A percentile compares a stretch with the other conserved stretches of the same genome.
Evolutionary conservation across 2,888 invertebrate species (phyloP).

Genomic region (Agrypnus murinus): DNA sequence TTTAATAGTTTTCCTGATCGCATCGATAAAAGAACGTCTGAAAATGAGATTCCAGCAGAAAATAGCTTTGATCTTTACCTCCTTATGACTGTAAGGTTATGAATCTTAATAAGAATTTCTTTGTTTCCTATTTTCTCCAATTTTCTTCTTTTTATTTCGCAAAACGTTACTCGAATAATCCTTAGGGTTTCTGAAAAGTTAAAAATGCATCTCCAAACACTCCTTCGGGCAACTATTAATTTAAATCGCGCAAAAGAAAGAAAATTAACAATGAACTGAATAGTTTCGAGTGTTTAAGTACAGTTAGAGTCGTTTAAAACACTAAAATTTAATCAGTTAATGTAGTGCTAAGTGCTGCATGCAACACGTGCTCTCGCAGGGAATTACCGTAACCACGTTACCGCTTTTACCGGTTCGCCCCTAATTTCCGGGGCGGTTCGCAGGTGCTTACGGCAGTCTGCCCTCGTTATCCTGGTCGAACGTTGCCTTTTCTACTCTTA

Average conservation of each 20-base stretch:
- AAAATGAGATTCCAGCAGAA: conserved; percentile 27
- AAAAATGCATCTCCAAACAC: too few relatives aligned
- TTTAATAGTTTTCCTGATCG: conserved; percentile 30
- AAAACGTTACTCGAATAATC: too few relatives aligned
- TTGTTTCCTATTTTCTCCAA: neutral
- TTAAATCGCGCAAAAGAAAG: too few relatives aligned
- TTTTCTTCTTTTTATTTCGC: too few relatives aligned
- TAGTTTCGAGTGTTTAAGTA: conserved; percentile 5
- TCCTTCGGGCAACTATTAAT: too few relatives aligned
- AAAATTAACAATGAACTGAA: too few relatives aligned
- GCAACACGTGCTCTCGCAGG: conserved; percentile 60
- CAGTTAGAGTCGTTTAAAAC: conserved; percentile 13
- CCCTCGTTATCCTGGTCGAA: conserved; percentile 59
- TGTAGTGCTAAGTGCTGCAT: conserved; percentile 45
- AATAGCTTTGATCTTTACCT: conserved; percentile 2
- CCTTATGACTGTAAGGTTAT: neutral
- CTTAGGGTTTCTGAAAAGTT: too few relatives aligned
- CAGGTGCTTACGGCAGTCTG: conserved; percentile 61
- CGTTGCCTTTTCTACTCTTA: conserved; percentile 50
- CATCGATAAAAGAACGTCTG: conserved; percentile 17
- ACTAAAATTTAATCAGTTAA: conserved; percentile 36
- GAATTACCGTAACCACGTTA: conserved; percentile 59
- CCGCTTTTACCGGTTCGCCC: conserved; percentile 54
- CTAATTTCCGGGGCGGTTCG: conserved; percentile 62
- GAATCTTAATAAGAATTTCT: neutral